A percentile compares a stretch with the other conserved stretches of the same genome.
Conservation (phyloP, 1,140 invertebrate species). For the Aricia agestis region DNA sequence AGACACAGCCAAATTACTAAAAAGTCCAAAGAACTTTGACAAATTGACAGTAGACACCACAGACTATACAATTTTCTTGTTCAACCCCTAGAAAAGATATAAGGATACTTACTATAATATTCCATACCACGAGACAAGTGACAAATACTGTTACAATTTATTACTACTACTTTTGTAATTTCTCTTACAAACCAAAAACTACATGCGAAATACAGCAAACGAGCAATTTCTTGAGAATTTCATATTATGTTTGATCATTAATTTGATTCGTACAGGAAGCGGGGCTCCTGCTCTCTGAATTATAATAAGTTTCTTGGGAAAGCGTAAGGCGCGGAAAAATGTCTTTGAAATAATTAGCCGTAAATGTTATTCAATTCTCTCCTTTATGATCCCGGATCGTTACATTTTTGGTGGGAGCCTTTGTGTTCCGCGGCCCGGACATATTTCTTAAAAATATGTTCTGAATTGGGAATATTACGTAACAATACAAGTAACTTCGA, state of each 20-base stretch:
- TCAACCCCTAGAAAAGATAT: too few relatives aligned
- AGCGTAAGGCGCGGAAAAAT: not conserved
- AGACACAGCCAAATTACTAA: too few relatives aligned
- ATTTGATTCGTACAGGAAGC: conserved; percentile 9
- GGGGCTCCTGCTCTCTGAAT: not conserved
- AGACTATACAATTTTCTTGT: too few relatives aligned
- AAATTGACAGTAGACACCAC: too few relatives aligned
- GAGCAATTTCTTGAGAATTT: conserved; percentile 8
- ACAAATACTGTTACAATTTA: not conserved
- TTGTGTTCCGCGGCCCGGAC: not conserved
- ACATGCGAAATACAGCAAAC: not conserved
- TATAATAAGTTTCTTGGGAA: conserved; percentile 3
- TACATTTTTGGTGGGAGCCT: not conserved
- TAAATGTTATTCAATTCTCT: not conserved
- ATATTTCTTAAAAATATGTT: not conserved
- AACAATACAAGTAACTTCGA: too few relatives aligned
- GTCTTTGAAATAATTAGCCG: conserved; percentile 11
- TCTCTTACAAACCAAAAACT: not conserved
- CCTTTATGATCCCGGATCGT: not conserved
- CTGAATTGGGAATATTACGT: too few relatives aligned
- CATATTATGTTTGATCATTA: not conserved
- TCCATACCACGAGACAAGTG: too few relatives aligned
- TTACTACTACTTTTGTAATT: not conserved
- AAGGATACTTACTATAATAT: too few relatives aligned
- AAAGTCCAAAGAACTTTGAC: too few relatives aligned